Evolutionary conservation across 2,797 vertebrate species (phyloP), one percentile per base, ranked within the genome.

Genomic region (Prunella strophiata): DNA sequence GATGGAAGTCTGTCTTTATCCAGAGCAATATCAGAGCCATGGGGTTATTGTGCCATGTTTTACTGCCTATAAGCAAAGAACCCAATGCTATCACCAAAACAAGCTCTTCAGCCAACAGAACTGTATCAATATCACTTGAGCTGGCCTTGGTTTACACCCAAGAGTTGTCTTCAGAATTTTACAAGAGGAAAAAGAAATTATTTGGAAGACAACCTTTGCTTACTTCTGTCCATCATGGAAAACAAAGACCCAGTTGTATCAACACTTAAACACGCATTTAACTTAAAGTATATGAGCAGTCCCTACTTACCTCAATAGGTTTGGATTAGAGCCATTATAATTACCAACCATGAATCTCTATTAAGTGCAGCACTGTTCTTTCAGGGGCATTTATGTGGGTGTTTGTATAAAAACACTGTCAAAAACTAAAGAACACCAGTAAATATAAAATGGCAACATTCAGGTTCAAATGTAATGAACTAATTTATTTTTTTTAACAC

Each of bases 351-450:
- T 32, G 71, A 92, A 91, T 96, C 85, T 84, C 88, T 78, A 75
- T 76, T 74, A 97, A 68, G 84, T 61, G 54, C 57, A 87, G 43
- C 71, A 89, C 93, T 91, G 94, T 66, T 84, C 76, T 95, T 91
- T 65, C 85, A 87, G 91, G 93, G 94, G 45, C 88, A 88, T 93
- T 93, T 88, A 66, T 48, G 85, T 95, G 83, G 91, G 82, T 94
- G 91, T 96, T 88, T 96, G 85, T 93, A 94, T 93, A 94, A 94
- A 96, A 93, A 96, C 92, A 94, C 91, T 95, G 85, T 96, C 89
- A 95, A 94, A 96, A 93, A 65, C 85, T 55, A 93, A 90, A 57
- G 84, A 93, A 77, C 74, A 85, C 89, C 85, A 91, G 85, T 80
- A 93, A 96, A 94, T 90, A 89, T 61, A 48, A 93, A 94, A 95